Base-by-base conservation (phyloP, 2,797 vertebrate species). In the Acanthis flammea region DNA sequence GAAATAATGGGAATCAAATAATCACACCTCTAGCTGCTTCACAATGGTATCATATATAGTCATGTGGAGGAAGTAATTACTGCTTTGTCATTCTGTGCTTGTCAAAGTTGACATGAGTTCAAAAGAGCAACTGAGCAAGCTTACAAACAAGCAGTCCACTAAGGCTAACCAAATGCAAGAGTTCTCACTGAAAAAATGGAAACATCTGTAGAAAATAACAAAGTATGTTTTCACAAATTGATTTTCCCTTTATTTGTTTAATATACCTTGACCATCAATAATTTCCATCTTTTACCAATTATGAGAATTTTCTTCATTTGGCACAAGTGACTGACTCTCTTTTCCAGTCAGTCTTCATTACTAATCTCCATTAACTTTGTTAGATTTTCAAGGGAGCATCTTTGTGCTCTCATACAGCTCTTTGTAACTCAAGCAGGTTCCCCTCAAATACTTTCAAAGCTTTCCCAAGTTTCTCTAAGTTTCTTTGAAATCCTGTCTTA, bases 31-130 rank as follows among this genome's bases (percentile, higher is more conserved):
- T 24, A 80, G 42, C 41, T 65, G 25, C 77, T 65, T 82, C 86
- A 84, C 31, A 75, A 24, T 0, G 0, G 2, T 50, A 67, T 2
- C 0, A 0, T n/a, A 39, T 4, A 16, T 7, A 48, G 37, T 39
- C 41, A 62, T 7, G 24, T 47, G 44, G 11, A 33, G 11, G n/a
- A 66, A 12, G 24, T 41, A 37, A 44, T 35, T 60, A 78, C 27
- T 76, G 33, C 48, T 85, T 45, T 60, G 75, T 54, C 47, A 47
- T 28, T 60, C 47, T 16, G 22, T 19, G 30, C 54, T 45, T 50
- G 17, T 60, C 63, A 82, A 62, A 82, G 24, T 2, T 85, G 30
- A 51, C 2, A 1, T 3, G 35, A 45, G 17, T 27, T 75, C 28
- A 79, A 41, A 84, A 68, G n/a, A 70, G 39, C 54, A 88, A 58